Conservation (phyloP, 2,113 vertebrate species). For the Furnarius figulus region DNA sequence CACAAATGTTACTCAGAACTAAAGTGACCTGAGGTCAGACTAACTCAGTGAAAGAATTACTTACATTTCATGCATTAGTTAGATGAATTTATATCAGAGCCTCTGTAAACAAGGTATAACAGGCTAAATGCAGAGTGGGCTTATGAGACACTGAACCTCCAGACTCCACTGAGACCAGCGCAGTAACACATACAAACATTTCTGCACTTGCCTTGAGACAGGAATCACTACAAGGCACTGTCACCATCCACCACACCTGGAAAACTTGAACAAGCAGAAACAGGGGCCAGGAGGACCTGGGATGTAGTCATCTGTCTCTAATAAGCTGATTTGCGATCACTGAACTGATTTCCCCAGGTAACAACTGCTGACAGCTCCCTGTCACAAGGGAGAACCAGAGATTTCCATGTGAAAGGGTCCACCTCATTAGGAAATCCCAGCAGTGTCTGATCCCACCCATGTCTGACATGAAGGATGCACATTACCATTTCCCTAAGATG, state of each 20-base stretch:
- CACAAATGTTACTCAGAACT: not conserved
- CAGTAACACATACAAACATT: not conserved
- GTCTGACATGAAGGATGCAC: not conserved
- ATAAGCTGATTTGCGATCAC: not conserved
- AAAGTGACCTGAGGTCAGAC: not conserved
- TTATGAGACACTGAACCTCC: not conserved
- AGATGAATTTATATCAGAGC: not conserved
- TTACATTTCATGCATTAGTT: not conserved
- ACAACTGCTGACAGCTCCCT: not conserved
- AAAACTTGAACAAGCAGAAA: not conserved
- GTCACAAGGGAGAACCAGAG: not conserved
- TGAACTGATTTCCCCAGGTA: not conserved
- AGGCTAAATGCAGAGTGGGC: not conserved
- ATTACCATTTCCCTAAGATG: not conserved
- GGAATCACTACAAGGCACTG: not conserved
- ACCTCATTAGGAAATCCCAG: not conserved
- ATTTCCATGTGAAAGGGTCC: not conserved
- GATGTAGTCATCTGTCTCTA: not conserved
- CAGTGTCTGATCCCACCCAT: not conserved
- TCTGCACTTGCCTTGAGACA: not conserved
- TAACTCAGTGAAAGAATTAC: not conserved
- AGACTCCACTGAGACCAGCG: not conserved
- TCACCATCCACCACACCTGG: not conserved
- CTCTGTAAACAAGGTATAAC: not conserved
- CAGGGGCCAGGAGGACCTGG: not conserved